phyloP scores from a whole-genome alignment of 2,888 invertebrate genomes.

The Celastrina argiolus region DNA sequence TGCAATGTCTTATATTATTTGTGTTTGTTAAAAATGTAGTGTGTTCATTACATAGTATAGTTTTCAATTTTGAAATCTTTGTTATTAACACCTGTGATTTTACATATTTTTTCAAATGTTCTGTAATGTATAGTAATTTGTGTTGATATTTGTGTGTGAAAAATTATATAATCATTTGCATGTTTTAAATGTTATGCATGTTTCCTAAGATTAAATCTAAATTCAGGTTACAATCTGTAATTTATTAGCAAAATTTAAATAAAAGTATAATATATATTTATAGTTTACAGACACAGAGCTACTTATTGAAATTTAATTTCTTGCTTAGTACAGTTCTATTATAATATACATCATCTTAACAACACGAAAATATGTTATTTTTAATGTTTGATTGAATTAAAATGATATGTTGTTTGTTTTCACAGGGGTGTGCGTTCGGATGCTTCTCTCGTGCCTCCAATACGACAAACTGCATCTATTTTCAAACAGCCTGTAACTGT shows the following conservation, averaged over 20 bases:
- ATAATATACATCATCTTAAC: background rate
- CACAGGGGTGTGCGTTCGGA: constrained; percentile 89
- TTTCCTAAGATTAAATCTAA: background rate
- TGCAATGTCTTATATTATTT: background rate
- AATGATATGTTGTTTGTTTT: constrained; percentile 29
- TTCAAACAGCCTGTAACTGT: constrained; percentile 99
- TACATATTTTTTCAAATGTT: background rate
- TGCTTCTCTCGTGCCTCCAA: constrained; percentile 94
- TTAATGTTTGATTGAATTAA: constrained; percentile 1
- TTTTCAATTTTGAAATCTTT: background rate
- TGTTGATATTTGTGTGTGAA: background rate
- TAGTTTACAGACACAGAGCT: no score
- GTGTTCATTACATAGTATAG: background rate
- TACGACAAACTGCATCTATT: constrained; percentile 97
- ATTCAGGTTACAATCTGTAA: background rate
- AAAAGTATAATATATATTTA: no score
- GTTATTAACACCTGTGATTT: background rate
- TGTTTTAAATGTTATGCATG: background rate
- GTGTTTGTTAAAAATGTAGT: background rate
- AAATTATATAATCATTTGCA: background rate
- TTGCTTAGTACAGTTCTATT: no score
- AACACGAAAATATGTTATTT: no score
- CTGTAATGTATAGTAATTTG: background rate
- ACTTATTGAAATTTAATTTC: no score
- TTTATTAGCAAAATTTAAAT: no score